Conservation (phyloP, 2,888 invertebrate species). For the Branchinecta sandiegonensis region DNA sequence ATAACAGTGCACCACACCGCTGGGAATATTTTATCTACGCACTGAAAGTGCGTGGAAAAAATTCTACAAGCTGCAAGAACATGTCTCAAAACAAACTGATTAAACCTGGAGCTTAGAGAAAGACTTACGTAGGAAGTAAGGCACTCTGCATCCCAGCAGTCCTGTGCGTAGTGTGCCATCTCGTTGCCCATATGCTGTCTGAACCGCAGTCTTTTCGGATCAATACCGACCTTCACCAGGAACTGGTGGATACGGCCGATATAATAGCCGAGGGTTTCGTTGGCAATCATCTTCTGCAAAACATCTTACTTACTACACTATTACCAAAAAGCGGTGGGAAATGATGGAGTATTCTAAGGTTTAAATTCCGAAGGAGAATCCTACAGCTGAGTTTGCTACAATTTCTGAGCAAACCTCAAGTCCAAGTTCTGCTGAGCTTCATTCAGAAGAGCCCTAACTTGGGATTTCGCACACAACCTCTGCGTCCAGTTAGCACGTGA, state of each 20-base stretch:
- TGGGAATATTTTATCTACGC: slow-evolving; percentile 11
- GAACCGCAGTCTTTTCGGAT: slow-evolving; percentile 70
- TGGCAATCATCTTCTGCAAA: slow-evolving; percentile 63
- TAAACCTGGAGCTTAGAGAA: background rate
- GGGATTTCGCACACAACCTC: no score
- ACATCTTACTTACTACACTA: background rate
- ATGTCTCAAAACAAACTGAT: background rate
- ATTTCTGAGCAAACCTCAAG: no score
- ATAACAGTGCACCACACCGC: background rate
- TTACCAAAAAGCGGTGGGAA: no score
- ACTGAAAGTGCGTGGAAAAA: background rate
- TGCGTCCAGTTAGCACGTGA: no score
- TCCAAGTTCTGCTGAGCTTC: no score
- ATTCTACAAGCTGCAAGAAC: slow-evolving; percentile 17
- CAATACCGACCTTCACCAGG: slow-evolving; percentile 70
- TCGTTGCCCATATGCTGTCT: slow-evolving; percentile 98
- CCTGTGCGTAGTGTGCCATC: slow-evolving; percentile 99
- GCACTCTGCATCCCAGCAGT: slow-evolving; percentile 99
- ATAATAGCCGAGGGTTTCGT: slow-evolving; percentile 94
- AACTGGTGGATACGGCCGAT: slow-evolving; percentile 89
- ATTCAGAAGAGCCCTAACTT: no score
- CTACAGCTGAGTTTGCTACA: no score
- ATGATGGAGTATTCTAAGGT: no score
- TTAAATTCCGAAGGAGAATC: background rate
- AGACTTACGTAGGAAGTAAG: slow-evolving; percentile 74